Evolutionary conservation across 2,888 invertebrate species (phyloP), one percentile per base, ranked within the genome.

Genomic region (Smittia sp.): DNA sequence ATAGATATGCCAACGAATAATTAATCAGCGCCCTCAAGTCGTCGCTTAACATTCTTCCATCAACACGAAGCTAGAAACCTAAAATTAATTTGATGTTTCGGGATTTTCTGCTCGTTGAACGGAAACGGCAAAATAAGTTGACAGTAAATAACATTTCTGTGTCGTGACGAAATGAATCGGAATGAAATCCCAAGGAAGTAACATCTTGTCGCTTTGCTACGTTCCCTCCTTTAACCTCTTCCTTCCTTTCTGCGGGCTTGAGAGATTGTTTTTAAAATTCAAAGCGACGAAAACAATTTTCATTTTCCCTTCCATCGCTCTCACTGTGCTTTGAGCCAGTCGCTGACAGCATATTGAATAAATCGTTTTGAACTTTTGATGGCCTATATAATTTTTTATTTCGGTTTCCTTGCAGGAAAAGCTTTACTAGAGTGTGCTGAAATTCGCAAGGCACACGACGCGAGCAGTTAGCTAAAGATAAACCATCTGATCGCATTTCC

Each of bases 191-290:
- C 38, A 15, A 20, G 25, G 65, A 15, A 25, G 68, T 41, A 68
- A 68, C 68, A 68, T 68, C 68, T 68, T 68, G 68, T 46, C 69
- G n/a, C 1, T 24, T 67, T 18, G 6, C 41, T 22, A 3, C 22
- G 52, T 52, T 11, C 58, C 3, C 32, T 46, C 13, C 46, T 11
- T 6, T 11, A 3, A 13, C 22, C 58, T 18, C 58, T 58, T n/a
- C 46, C 46, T 11, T n/a, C 46, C 46, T 3, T 32, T 9, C 32
- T 32, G 9, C 4, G 32, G 58, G 13, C 27, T 25, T 54, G 69
- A 54, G 54, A 69, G 54, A 54, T 69, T 69, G 69, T 69, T 69
- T 54, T 69, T 18, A 25, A 54, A 52, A 69, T 69, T 52, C 41
- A 7, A 20, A 69, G 13, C 18, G 54, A 54, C 52, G 27, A 69